Percentiles rank a stretch among this genome's conserved stretches.
Conservation (phyloP, 2,888 invertebrate species). For the Platycnemis pennipes region DNA sequence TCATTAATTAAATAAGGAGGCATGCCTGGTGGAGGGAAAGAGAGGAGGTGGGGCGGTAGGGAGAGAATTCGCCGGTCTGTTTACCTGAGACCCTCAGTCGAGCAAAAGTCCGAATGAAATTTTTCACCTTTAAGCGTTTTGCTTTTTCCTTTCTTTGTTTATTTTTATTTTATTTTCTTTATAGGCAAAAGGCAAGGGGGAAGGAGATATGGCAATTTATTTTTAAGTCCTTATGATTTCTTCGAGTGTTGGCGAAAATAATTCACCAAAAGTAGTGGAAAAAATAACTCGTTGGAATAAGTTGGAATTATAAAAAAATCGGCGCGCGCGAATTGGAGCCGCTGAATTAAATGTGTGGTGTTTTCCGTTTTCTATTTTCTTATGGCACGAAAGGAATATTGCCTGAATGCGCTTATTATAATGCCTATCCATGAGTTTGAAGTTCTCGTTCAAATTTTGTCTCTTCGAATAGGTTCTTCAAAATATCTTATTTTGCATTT, state of each 20-base stretch:
- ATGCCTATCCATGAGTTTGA: background rate
- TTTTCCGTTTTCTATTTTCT: background rate
- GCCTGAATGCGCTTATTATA: background rate
- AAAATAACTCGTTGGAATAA: background rate
- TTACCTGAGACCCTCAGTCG: slow-evolving; percentile 4
- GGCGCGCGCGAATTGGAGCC: background rate
- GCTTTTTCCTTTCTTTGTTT: background rate
- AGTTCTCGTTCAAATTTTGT: background rate
- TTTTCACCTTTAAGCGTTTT: background rate
- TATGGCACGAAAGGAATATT: background rate
- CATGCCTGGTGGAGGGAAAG: background rate
- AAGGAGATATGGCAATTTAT: background rate
- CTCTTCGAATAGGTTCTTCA: background rate
- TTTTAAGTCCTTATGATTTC: background rate
- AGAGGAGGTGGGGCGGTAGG: background rate
- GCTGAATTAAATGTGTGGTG: background rate
- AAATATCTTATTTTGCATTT: background rate
- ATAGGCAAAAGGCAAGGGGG: background rate
- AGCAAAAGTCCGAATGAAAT: background rate
- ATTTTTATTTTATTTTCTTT: background rate
- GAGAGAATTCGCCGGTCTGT: slow-evolving; percentile 3
- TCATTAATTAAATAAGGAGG: slow-evolving; percentile 44
- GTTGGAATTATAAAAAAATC: background rate
- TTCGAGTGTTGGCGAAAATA: background rate
- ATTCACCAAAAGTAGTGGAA: background rate